Conservation (phyloP, 1,140 invertebrate species). For the Anadara kagoshimensis region DNA sequence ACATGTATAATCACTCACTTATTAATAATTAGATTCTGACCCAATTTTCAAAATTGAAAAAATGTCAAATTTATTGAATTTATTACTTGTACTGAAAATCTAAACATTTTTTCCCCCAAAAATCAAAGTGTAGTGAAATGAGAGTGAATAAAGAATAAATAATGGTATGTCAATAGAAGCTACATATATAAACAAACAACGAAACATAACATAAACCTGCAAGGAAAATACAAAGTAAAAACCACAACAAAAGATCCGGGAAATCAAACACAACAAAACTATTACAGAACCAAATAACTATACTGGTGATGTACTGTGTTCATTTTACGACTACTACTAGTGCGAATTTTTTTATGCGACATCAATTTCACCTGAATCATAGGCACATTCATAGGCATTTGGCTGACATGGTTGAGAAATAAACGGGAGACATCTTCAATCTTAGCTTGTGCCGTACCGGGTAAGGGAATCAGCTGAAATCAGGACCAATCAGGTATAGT, state of each 20-base stretch:
- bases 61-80: too few species aligned
- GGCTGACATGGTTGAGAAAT: constrained; percentile 72
- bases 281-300: neutral
- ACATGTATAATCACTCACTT: too few species aligned
- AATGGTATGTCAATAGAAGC: too few species aligned
- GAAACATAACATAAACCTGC: too few species aligned
- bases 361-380: constrained; percentile 68
- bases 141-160: too few species aligned
- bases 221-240: too few species aligned
- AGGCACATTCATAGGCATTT: constrained; percentile 72
- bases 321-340: neutral
- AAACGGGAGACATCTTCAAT: constrained; percentile 73
- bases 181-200: too few species aligned
- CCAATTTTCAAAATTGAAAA: too few species aligned
- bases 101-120: too few species aligned
- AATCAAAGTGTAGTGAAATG: too few species aligned
- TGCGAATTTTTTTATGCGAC: neutral
- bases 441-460: constrained; percentile 73
- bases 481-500: neutral
- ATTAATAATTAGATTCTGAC: too few species aligned
- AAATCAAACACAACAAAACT: neutral
- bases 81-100: too few species aligned
- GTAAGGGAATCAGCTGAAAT: constrained; percentile 69
- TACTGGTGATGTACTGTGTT: constrained; percentile 3
- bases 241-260: neutral